Base-by-base conservation (phyloP, 2,888 invertebrate species). In the Coremacera marginata region DNA sequence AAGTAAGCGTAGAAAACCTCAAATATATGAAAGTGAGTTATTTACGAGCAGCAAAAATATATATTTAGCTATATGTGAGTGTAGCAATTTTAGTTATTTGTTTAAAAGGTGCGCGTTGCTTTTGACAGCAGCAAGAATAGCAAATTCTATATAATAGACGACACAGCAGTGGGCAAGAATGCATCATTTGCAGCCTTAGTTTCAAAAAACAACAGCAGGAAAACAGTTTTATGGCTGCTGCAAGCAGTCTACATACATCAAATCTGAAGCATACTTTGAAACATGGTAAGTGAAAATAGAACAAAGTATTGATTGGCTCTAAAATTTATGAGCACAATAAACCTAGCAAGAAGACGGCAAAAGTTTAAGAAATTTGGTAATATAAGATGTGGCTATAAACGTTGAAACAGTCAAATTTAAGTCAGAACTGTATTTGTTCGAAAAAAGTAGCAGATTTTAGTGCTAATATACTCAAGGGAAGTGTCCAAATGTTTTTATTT, bases 41-140 rank as follows among this genome's bases (percentile, higher is more conserved):
- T 68, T 51, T 68, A 68, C 5, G 68, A 27, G 14, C 49, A 51
- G 68, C 68, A 51, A 44, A 44, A 44, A 44, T 44, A 44, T 14
- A 44, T 11, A 8, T 8, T 37, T 37, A 37, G 37, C 4, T 44
- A 44, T 14, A 44, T 3, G 49, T 27, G 25, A 68, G 25, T 25
- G 51, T n/a, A 49, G 22, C 68, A 68, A 51, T 27, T 52, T 68
- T 49, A 27, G 51, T 68, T 68, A 49, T 68, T 68, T 51, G 68
- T 27, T 25, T 27, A 7, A 19, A 68, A 68, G 68, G 25, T 37
- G 49, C 9, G 67, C 67, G 19, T 34, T 44, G 37, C 22, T n/a
- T 27, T n/a, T 22, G 27, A 22, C 67, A 44, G 44, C 44, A 19
- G 37, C 67, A 67, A 67, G 67, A 11, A 37, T 67, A 67, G 37